Conservation (phyloP, 1,140 invertebrate genomes). For the Meloidogyne floridensis region DNA sequence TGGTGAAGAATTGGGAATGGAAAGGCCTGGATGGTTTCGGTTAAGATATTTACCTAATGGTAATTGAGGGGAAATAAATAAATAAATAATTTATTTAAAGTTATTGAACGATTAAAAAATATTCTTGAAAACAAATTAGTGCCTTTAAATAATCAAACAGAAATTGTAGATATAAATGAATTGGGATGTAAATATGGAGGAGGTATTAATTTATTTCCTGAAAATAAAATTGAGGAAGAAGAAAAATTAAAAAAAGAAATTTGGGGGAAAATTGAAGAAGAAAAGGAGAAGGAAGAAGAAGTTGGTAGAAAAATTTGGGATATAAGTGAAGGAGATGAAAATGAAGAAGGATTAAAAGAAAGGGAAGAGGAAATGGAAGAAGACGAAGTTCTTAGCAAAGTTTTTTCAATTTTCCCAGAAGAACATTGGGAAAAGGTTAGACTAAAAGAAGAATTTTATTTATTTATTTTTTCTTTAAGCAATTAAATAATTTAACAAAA, state of each 20-base stretch:
- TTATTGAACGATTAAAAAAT: conserved; percentile 10
- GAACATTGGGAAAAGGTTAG: background rate
- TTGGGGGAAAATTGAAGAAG: background rate
- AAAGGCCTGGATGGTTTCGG: conserved; percentile 19
- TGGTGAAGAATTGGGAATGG: conserved; percentile 28
- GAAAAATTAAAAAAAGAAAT: background rate
- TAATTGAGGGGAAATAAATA: background rate
- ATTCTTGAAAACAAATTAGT: conserved; percentile 11
- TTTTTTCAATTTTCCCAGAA: conserved; percentile 25
- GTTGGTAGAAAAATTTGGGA: background rate
- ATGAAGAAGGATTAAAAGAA: background rate
- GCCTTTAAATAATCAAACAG: background rate
- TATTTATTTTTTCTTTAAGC: background rate
- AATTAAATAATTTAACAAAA: too few relatives aligned
- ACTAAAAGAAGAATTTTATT: background rate
- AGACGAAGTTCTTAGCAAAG: conserved; percentile 19
- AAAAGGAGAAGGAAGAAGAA: conserved; percentile 6
- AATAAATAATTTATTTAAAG: conserved; percentile 3
- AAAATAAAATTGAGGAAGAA: background rate
- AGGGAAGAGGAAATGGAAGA: background rate
- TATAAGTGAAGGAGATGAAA: background rate
- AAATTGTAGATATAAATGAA: conserved; percentile 10
- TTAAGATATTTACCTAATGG: conserved; percentile 20
- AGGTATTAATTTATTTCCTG: background rate
- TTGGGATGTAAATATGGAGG: conserved; percentile 1